Conservation (phyloP, 2,797 vertebrate genomes). For the Tangara arthus region DNA sequence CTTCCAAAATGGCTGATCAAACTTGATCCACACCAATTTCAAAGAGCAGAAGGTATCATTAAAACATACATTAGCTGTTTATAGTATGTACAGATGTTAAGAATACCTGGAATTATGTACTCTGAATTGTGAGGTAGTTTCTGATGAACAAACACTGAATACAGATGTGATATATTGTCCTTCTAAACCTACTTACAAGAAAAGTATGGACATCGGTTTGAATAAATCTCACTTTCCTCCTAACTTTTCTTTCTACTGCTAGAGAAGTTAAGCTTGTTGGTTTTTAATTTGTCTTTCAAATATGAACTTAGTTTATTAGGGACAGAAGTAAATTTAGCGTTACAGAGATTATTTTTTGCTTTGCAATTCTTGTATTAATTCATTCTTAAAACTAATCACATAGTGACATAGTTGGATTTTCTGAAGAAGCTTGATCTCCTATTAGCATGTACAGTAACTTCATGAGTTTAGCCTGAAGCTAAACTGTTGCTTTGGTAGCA, state of each 20-base stretch:
- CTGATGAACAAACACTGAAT: not conserved
- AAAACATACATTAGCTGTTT: not conserved
- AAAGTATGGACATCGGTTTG: not conserved
- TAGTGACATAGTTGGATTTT: constrained; percentile 14
- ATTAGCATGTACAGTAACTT: constrained; percentile 37
- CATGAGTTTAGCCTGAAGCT: constrained; percentile 15
- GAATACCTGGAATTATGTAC: not conserved
- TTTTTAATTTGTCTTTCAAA: constrained; percentile 9
- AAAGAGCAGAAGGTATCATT: not conserved
- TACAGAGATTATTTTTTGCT: constrained; percentile 9
- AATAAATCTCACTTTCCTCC: constrained; percentile 18
- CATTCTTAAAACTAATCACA: constrained; percentile 37
- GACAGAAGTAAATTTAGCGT: constrained; percentile 27
- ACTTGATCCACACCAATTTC: not conserved
- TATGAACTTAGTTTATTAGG: not conserved
- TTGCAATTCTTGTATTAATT: constrained; percentile 27
- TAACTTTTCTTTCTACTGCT: not conserved
- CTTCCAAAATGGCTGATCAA: not conserved
- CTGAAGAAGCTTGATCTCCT: constrained; percentile 43
- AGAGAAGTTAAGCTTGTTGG: not conserved
- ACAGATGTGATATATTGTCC: not conserved
- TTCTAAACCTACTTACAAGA: not conserved
- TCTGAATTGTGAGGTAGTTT: not conserved
- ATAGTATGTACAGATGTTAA: not conserved
- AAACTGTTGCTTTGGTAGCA: constrained; percentile 27